Evolutionary conservation across 2,113 vertebrate genomes (phyloP).

Genomic region (Aphelocoma coerulescens): DNA sequence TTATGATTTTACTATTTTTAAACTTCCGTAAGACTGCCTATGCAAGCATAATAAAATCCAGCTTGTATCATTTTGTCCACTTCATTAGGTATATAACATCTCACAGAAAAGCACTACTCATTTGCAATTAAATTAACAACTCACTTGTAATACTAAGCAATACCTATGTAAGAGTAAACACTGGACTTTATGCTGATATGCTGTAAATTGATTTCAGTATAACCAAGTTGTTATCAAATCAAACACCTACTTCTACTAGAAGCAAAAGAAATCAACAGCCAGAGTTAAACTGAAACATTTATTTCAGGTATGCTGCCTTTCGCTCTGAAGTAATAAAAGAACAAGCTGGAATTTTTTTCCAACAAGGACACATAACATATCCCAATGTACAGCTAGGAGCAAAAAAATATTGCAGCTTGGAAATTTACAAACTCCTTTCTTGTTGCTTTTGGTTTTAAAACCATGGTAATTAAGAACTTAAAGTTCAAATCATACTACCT

Average conservation of each 20-base stretch:
- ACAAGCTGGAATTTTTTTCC: neutral
- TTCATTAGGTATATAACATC: neutral
- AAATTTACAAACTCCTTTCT: neutral
- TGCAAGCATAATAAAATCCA: neutral
- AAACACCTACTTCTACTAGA: neutral
- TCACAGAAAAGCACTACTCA: neutral
- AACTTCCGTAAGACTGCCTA: neutral
- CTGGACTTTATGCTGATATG: neutral
- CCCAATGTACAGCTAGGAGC: neutral
- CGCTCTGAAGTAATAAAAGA: neutral
- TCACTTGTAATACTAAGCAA: neutral
- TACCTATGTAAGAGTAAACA: neutral
- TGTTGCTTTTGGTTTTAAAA: neutral
- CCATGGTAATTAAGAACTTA: neutral
- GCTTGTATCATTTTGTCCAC: neutral
- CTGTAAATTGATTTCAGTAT: neutral
- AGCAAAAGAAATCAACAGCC: neutral
- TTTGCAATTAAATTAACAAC: neutral
- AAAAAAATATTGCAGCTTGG: neutral
- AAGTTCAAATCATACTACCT: neutral
- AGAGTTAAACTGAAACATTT: neutral
- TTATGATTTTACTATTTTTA: neutral
- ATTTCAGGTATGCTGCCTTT: neutral
- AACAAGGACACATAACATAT: neutral
- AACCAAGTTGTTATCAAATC: neutral